Evolutionary conservation across 1,140 invertebrate species (phyloP).

Genomic region (Mizuhopecten yessoensis): DNA sequence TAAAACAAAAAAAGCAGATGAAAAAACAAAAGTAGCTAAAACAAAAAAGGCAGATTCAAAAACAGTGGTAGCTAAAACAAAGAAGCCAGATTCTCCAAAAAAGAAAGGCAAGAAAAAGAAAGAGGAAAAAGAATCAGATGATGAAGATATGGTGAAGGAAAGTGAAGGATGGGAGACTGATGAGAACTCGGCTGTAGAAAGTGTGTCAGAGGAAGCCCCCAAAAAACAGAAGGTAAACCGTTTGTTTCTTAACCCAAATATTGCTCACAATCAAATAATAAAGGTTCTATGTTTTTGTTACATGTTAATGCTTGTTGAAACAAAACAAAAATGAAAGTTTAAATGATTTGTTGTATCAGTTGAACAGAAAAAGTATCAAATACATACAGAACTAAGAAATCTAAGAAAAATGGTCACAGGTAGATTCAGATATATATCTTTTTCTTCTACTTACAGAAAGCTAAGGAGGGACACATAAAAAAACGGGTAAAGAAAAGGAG

Average conservation of each 20-base stretch:
- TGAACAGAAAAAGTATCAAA: no score
- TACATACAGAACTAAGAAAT: no score
- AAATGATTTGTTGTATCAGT: no score
- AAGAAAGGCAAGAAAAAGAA: background rate
- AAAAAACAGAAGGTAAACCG: background rate
- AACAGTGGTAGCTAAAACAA: background rate
- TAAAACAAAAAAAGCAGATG: background rate
- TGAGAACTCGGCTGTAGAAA: background rate
- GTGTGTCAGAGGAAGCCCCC: background rate
- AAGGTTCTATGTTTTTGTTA: no score
- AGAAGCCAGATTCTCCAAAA: background rate
- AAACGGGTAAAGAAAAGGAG: conserved; percentile 45
- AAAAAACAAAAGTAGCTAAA: background rate
- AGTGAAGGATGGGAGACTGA: background rate
- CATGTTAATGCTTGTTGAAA: no score
- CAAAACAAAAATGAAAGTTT: no score
- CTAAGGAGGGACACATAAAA: background rate
- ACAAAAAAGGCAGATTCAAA: background rate
- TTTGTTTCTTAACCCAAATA: background rate
- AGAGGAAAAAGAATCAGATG: background rate
- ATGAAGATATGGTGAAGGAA: background rate
- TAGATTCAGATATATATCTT: no score
- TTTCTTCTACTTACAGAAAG: background rate
- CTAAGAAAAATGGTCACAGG: no score
- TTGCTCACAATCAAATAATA: no score